Conservation (phyloP, 2,797 vertebrate genomes). For the Emys orbicularis region DNA sequence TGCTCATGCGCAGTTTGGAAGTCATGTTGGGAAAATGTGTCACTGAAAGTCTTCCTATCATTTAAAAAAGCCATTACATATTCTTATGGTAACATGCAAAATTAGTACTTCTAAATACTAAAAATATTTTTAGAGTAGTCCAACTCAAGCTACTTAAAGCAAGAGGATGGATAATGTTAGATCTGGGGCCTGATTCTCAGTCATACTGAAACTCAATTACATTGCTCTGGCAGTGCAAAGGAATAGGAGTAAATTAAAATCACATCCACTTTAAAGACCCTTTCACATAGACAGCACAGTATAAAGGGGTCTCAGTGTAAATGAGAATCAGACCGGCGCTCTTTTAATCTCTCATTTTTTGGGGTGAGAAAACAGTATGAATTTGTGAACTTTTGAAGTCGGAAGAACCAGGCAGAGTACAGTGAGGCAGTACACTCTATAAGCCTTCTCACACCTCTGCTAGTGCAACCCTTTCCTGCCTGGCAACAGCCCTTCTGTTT, state of each 20-base stretch:
- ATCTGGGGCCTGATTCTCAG: neutral
- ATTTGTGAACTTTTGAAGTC: neutral
- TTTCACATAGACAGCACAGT: slow-evolving; percentile 21
- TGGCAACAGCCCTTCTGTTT: neutral
- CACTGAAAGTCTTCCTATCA: neutral
- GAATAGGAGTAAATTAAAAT: neutral
- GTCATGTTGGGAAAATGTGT: neutral
- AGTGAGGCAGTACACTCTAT: neutral
- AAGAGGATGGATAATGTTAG: neutral
- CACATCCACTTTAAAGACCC: neutral
- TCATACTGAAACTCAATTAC: slow-evolving; percentile 6
- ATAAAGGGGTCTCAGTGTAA: slow-evolving; percentile 22
- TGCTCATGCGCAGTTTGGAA: neutral
- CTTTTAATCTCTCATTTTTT: slow-evolving; percentile 5
- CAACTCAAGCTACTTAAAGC: neutral
- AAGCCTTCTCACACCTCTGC: neutral
- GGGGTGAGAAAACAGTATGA: neutral
- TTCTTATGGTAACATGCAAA: rapidly evolving
- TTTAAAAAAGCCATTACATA: neutral
- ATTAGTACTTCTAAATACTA: slow-evolving; percentile 26
- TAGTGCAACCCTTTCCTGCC: neutral
- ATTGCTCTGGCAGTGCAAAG: slow-evolving; percentile 28
- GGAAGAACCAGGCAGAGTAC: neutral
- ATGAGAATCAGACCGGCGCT: neutral
- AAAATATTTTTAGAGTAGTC: neutral